Conservation (phyloP, 1,140 invertebrate species). For the Maniola jurtina region DNA sequence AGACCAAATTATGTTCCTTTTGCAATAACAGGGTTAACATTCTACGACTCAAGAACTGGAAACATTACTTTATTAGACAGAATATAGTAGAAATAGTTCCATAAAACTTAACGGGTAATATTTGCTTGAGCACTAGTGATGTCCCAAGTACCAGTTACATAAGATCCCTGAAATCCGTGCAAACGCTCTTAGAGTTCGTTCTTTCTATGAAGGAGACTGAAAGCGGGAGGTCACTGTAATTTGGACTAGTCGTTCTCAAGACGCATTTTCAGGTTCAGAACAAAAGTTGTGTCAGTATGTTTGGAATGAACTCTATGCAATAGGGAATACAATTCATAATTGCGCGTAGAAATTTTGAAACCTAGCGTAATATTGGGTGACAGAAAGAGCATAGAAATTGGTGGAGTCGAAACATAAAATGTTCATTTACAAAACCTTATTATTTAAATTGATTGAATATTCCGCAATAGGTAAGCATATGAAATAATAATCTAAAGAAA, state of each 20-base stretch:
- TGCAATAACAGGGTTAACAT: neutral
- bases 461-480: too few relatives aligned
- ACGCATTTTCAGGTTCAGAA: slow-evolving; percentile 53
- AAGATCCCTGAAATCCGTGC: slow-evolving; percentile 35
- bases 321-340: slow-evolving; percentile 45
- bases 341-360: slow-evolving; percentile 29
- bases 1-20: neutral
- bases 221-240: slow-evolving; percentile 46
- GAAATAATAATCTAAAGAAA: too few relatives aligned
- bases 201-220: slow-evolving; percentile 21
- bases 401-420: slow-evolving; percentile 28
- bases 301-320: slow-evolving; percentile 35
- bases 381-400: slow-evolving; percentile 38
- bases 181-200: slow-evolving; percentile 20
- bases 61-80: slow-evolving; percentile 51
- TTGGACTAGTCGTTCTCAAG: slow-evolving; percentile 52
- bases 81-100: slow-evolving; percentile 60
- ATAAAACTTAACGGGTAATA: slow-evolving; percentile 65
- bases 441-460: too few relatives aligned
- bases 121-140: slow-evolving; percentile 58
- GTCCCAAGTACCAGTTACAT: slow-evolving; percentile 39
- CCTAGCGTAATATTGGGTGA: slow-evolving; percentile 56
- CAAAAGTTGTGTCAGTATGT: slow-evolving; percentile 46
- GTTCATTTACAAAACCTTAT: neutral
- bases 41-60: slow-evolving; percentile 11